Conservation (phyloP, 2,113 vertebrate genomes). For the Camarhynchus parvulus region DNA sequence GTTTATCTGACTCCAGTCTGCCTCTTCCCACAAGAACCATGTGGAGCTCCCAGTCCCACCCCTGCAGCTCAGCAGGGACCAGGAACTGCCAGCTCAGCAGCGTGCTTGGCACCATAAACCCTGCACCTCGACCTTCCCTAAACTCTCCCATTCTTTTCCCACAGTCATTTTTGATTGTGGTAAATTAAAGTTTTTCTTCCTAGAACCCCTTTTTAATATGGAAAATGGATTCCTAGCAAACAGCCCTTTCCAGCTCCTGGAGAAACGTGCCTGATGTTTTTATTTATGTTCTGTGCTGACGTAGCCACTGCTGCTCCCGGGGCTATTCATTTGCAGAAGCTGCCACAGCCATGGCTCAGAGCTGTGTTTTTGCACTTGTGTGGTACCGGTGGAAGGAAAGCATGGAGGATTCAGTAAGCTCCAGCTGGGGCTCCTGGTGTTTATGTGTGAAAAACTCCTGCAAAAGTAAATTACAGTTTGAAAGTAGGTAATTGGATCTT, state of each 20-base stretch:
- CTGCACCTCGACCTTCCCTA: background rate
- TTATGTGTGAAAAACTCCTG: background rate
- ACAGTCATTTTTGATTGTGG: background rate
- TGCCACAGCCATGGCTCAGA: background rate
- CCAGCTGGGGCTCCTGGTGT: background rate
- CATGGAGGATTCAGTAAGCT: background rate
- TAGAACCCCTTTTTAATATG: background rate
- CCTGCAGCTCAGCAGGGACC: background rate
- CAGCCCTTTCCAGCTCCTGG: background rate
- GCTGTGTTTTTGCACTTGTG: background rate
- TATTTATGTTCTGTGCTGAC: background rate
- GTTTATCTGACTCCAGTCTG: background rate
- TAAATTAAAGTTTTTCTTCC: background rate
- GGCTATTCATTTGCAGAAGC: background rate
- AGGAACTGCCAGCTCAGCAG: background rate
- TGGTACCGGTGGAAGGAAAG: background rate
- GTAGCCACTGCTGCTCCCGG: background rate
- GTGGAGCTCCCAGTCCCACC: background rate
- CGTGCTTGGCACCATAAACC: background rate
- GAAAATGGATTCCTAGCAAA: background rate
- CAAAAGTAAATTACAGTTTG: constrained; percentile 22
- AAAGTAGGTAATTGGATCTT: constrained; percentile 47
- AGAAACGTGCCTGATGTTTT: background rate
- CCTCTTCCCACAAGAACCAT: background rate
- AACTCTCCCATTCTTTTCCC: background rate